phyloP scores from a whole-genome alignment of 64 coral and sea anemone species.

The Stichodactyla helianthus region DNA sequence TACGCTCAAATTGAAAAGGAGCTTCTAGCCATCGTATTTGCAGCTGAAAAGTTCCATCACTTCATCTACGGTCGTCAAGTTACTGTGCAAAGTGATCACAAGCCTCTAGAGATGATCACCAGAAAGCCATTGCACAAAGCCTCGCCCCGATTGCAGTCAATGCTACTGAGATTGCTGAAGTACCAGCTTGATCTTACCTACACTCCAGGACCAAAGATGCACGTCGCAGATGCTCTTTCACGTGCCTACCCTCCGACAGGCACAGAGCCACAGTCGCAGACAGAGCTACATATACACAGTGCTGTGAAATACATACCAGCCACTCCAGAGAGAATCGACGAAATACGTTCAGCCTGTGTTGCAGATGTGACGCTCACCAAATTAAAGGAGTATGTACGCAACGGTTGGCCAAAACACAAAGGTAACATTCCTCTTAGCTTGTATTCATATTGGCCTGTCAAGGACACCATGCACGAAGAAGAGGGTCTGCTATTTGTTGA shows the following conservation, averaged over 20 bases:
- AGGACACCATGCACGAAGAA: constrained; percentile 8
- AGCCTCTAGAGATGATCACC: constrained; percentile 24
- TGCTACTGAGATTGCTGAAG: constrained; percentile 38
- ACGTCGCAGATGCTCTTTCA: not conserved
- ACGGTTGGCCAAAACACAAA: not conserved
- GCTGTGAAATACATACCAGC: not conserved
- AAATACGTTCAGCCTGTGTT: not conserved
- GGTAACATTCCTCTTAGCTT: not conserved
- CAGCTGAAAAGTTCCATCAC: constrained; percentile 23
- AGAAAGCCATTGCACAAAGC: constrained; percentile 32
- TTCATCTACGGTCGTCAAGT: constrained; percentile 21
- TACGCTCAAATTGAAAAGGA: not conserved
- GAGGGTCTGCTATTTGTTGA: constrained; percentile 42
- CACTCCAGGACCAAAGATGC: constrained; percentile 26
- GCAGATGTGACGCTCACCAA: not conserved
- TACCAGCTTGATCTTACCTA: constrained; percentile 35
- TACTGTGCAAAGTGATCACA: constrained; percentile 29
- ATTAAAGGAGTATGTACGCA: not conserved
- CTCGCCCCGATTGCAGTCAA: constrained; percentile 34
- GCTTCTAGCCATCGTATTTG: not conserved
- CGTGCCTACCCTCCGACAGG: constrained; percentile 1
- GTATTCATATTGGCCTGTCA: not conserved
- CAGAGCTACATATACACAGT: constrained; percentile 19
- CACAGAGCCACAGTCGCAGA: not conserved
- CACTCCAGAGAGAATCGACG: not conserved